A percentile compares a stretch with the other conserved stretches of the same genome.
Evolutionary conservation across 2,113 vertebrate genomes (phyloP).

Genomic region (Parus major): DNA sequence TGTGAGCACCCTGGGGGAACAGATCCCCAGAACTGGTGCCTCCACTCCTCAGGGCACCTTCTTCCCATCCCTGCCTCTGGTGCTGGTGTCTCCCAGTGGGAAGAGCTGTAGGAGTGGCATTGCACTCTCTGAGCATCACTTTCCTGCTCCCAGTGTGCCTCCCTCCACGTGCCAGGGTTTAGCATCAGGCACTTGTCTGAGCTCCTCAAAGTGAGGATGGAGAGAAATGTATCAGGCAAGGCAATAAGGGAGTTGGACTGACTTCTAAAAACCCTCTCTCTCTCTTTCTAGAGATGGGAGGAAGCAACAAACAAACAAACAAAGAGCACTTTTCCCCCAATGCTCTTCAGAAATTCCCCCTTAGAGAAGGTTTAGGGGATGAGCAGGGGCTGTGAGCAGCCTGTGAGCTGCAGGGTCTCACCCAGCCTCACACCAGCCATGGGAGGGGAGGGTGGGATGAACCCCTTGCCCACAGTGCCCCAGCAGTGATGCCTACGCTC

Average conservation of each 20-base stretch:
- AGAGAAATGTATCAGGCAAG: background rate
- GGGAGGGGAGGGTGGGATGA: background rate
- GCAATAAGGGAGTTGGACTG: background rate
- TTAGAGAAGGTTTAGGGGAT: background rate
- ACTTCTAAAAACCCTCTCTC: background rate
- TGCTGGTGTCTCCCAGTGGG: background rate
- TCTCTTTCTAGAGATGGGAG: background rate
- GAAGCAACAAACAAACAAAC: background rate
- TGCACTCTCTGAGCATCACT: fast-evolving
- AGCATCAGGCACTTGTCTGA: background rate
- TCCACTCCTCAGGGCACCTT: background rate
- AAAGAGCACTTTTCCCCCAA: background rate
- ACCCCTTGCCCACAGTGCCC: fast-evolving
- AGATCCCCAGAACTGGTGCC: fast-evolving
- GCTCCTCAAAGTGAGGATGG: background rate
- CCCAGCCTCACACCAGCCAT: background rate
- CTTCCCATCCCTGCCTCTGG: background rate
- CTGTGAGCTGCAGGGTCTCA: background rate
- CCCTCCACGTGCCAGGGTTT: background rate
- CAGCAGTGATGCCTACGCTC: background rate
- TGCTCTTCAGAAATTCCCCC: background rate
- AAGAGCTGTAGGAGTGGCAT: background rate
- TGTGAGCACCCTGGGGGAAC: fast-evolving
- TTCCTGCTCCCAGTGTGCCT: background rate
- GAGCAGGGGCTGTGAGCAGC: background rate